Conservation (phyloP, 2,797 vertebrate genomes). For the Gymnothorax reevesii region DNA sequence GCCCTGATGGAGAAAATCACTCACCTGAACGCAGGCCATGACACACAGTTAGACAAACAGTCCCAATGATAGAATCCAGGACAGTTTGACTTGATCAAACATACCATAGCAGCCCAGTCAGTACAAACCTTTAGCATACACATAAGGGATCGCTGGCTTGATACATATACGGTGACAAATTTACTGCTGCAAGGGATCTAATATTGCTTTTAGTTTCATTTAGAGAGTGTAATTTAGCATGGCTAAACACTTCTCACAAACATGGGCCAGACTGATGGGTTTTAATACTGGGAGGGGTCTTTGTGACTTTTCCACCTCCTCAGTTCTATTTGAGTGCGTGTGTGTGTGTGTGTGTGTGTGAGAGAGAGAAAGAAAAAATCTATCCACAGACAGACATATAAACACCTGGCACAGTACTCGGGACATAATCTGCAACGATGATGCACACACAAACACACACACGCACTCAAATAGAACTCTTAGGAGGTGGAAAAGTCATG, state of each 20-base stretch:
- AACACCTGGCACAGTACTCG: no score
- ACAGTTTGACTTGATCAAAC: not conserved
- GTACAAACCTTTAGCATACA: not conserved
- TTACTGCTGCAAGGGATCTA: not conserved
- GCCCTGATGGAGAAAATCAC: not conserved
- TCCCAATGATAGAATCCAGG: not conserved
- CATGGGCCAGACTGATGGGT: not conserved
- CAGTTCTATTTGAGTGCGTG: not conserved
- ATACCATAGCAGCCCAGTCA: not conserved
- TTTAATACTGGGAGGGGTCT: not conserved
- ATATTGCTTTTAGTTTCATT: not conserved
- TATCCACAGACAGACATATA: no score
- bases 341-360: not conserved
- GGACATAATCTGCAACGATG: no score
- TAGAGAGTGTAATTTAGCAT: not conserved
- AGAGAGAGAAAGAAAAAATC: no score
- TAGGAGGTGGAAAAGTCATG: no score
- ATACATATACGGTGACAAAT: not conserved
- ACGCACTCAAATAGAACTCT: no score
- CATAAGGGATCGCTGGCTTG: not conserved
- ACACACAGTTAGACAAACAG: not conserved
- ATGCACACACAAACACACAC: no score
- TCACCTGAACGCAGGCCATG: not conserved
- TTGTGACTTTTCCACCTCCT: not conserved
- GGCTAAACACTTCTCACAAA: not conserved